These are phyloP conservation scores for Poeciliopsis retropinna DNA, from an alignment of 2,113 vertebrate genomes.

Conservation along the genomic window DNA sequence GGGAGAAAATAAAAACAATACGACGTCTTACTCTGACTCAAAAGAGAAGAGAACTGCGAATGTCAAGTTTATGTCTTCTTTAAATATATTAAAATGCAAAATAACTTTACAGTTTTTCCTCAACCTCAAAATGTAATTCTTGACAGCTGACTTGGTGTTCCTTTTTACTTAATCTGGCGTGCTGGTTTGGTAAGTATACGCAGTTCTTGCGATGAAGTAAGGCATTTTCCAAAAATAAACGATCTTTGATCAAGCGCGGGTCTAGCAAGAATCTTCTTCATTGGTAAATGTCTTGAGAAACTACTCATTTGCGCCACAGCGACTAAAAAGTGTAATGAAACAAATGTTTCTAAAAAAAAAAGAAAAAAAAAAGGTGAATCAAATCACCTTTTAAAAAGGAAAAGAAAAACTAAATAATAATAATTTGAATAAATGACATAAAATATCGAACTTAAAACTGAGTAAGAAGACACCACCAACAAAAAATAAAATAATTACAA, in stretches of 20 bases:
- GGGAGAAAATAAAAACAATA: accelerated
- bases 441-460: neutral
- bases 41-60: neutral
- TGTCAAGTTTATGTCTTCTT: neutral
- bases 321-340: neutral
- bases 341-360: neutral
- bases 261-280: conserved; percentile 42
- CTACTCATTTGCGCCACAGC: neutral
- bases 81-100: neutral
- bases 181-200: accelerated
- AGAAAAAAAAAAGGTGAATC: too few species aligned
- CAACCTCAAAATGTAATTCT: neutral
- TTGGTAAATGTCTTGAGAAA: conserved; percentile 1
- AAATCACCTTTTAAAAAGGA: too few species aligned
- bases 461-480: neutral
- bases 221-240: neutral
- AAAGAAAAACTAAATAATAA: neutral
- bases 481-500: neutral
- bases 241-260: conserved; percentile 63
- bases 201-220: accelerated
- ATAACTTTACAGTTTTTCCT: neutral
- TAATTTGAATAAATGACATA: neutral
- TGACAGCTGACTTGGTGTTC: neutral
- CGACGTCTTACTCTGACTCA: neutral
- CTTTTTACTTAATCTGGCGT: neutral